Conservation (phyloP, 2,113 vertebrate genomes). For the Ctenodactylus gundi region DNA sequence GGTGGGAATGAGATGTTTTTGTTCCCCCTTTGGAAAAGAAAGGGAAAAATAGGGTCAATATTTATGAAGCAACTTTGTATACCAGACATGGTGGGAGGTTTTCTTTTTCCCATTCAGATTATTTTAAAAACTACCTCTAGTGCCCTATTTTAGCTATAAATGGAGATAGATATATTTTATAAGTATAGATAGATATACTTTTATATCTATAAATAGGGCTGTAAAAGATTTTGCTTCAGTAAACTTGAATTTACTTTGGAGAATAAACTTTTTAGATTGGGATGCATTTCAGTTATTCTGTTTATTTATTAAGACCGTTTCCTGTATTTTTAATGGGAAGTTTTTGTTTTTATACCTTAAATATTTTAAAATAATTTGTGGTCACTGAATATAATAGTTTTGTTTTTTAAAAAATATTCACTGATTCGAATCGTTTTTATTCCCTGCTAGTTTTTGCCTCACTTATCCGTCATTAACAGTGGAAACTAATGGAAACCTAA, state of each 20-base stretch:
- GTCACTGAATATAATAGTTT: neutral
- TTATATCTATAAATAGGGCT: neutral
- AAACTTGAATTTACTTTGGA: constrained; percentile 3
- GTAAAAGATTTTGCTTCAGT: neutral
- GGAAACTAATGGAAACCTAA: neutral
- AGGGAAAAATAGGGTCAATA: neutral
- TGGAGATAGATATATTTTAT: neutral
- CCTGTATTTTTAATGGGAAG: neutral
- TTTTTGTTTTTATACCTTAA: neutral
- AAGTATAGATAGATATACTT: neutral
- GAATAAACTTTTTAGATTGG: neutral
- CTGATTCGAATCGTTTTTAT: neutral
- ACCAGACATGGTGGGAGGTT: neutral
- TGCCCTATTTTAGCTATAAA: neutral
- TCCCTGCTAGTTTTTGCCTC: neutral
- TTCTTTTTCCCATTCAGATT: neutral
- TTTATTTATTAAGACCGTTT: neutral
- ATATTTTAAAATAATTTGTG: constrained; percentile 41
- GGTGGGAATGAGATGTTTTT: neutral
- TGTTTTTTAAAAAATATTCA: constrained; percentile 6
- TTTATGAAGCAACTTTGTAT: neutral
- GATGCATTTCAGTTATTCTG: neutral
- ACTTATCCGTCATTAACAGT: neutral
- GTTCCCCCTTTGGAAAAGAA: neutral
- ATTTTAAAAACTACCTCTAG: neutral